Evolutionary conservation across 2,113 vertebrate species (phyloP), one percentile per base, ranked within the genome.

Genomic region (Dipodomys spectabilis): DNA sequence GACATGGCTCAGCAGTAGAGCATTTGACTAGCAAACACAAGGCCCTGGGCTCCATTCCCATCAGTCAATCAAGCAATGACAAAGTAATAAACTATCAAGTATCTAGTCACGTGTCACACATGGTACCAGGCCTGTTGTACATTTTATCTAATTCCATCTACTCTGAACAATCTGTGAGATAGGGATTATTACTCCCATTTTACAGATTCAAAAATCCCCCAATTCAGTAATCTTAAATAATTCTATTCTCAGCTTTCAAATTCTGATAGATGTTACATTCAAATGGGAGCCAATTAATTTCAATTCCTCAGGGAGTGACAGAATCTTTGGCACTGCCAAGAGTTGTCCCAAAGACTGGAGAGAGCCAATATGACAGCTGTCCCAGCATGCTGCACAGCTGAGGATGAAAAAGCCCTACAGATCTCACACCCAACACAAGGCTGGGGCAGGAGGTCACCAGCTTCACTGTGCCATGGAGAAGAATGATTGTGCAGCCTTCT

Each of bases 211-310:
- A 68, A 39, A 79, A 80, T 64, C 30, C 2, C 62, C 80, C 95
- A 95, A 81, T 62, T 79, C 5, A 53, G 4, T 86, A 79, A 94
- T 71, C 32, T 13, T 92, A 93, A 94, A 90, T 77, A 84, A 11
- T 44, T 16, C 53, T 74, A 60, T 30, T 96, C 19, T 30, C 39
- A 84, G 73, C 75, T 92, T 88, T 25, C 57, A 87, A 95, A 83
- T 81, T 88, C 67, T 91, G 53, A 88, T 75, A 86, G 85, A 64
- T 39, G 92, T 78, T 93, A 79, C 87, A 79, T 74, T 81, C 64
- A 84, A 91, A 49, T 83, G 78, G 73, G 3, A 95, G 72, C 44
- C 77, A 92, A 92, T 93, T 96, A 78, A 96, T 91, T 95, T 22
- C 65, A 82, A 10, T 88, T 95, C 78, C 85, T 85, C 32, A 28